Evolutionary conservation across 2,888 invertebrate genomes (phyloP), one percentile per base, ranked within the genome.

Genomic region (Anthrax anthrax): DNA sequence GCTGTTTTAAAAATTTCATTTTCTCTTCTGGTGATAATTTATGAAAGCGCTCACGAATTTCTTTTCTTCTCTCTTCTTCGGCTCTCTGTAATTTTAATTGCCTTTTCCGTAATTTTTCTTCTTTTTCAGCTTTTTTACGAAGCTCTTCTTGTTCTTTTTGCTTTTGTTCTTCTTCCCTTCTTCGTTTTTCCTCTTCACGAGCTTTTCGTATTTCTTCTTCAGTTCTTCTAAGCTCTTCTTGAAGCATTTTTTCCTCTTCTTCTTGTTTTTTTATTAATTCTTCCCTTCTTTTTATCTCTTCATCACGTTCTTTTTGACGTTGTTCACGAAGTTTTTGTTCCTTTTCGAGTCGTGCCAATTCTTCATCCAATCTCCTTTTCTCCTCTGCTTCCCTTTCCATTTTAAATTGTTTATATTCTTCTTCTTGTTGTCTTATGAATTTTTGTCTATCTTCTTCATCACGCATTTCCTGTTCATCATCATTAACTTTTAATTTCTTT

Each of bases 11-110:
- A 55, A 65, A 66, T 47, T 54, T 53, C 43, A 51, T 49, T 36
- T 60, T 65, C 46, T 62, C 59, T 52, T 65, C 65, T 32, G 62
- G 63, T 37, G 58, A 56, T 9, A 67, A 55, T 0, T 55, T 54
- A 12, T 58, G 51, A 17, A 67, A 53, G 18, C 66, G 59, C 27
- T 57, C 54, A 14, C 59, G 57, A 16, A 65, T 57, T 12, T 57
- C 55, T 38, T 14, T 10, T 18, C 23, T 29, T 18, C 52, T 54
- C 42, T 60, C 53, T 18, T 52, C 54, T 13, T 56, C 53, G 13
- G 47, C 51, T 6, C 51, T 52, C 16, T 51, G 44, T 29, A 39
- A 36, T 5, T 47, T 47, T 1, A 51, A 36, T 32, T 46, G 37
- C 17, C 37, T 42, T 29, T 42, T 34, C 10, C 43, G 23, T 18